Evolutionary conservation across 2,888 invertebrate species (phyloP).

Genomic region (Nephrotoma flavescens): DNA sequence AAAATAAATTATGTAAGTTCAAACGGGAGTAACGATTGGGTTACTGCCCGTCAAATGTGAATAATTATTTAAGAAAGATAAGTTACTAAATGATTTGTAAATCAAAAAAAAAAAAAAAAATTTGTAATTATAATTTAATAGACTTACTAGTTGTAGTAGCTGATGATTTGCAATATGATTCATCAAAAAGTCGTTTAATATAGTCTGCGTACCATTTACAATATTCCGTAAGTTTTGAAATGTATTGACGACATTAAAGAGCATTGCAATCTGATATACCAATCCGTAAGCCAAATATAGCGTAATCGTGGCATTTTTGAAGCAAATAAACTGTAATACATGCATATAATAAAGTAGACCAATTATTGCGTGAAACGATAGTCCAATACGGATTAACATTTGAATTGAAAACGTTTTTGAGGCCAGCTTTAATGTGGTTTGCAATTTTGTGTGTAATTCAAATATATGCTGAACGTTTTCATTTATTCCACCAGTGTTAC

Average conservation of each 20-base stretch:
- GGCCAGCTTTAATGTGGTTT: neutral
- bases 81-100: too few species aligned
- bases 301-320: neutral
- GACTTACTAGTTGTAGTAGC: neutral
- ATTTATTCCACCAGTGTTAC: neutral
- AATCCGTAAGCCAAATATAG: neutral
- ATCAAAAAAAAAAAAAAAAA: too few species aligned
- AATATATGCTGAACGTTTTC: neutral
- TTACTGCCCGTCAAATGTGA: too few species aligned
- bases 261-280: neutral
- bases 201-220: neutral
- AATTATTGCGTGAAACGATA: neutral
- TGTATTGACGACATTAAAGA: neutral
- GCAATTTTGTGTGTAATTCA: neutral
- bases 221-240: neutral
- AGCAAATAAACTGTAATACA: neutral
- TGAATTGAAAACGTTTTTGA: neutral
- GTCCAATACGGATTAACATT: neutral
- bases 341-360: neutral
- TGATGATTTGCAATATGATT: neutral
- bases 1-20: too few species aligned
- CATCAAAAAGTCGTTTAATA: neutral
- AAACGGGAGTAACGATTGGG: too few species aligned
- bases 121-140: too few species aligned
- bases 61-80: too few species aligned